Percentiles rank a stretch among this genome's conserved stretches.
These are phyloP conservation scores for Lobophora halterata DNA, from an alignment of 2,888 invertebrate species.

Conservation along the genomic window DNA sequence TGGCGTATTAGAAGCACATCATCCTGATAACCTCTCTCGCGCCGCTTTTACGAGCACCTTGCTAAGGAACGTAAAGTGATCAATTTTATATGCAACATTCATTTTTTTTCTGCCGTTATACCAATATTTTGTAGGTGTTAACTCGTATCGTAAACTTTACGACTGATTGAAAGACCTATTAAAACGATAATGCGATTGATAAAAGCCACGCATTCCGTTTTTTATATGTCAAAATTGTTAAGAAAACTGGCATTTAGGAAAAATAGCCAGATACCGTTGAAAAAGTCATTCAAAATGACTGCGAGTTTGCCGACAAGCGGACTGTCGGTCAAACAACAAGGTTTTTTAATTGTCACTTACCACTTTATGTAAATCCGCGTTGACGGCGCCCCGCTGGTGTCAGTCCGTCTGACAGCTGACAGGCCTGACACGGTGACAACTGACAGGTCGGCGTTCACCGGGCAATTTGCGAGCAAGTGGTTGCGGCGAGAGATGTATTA, in stretches of 20 bases:
- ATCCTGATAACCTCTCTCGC: conserved; percentile 58
- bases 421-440: conserved; percentile 60
- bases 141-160: conserved; percentile 3
- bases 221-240: conserved; percentile 2
- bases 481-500: conserved; percentile 51
- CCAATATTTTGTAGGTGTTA: conserved; percentile 1
- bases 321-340: conserved; percentile 40
- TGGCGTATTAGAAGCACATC: conserved; percentile 71
- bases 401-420: conserved; percentile 50
- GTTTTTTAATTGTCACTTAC: conserved; percentile 65
- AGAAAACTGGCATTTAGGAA: conserved; percentile 3
- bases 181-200: conserved; percentile 1
- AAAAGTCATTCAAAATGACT: conserved; percentile 18
- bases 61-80: conserved; percentile 38
- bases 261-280: neutral
- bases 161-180: conserved; percentile 5
- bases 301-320: conserved; percentile 11
- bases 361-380: conserved; percentile 71
- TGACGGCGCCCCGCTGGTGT: conserved; percentile 55
- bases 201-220: neutral
- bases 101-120: conserved; percentile 35
- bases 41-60: conserved; percentile 40
- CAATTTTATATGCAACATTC: conserved; percentile 44
- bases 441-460: conserved; percentile 63
- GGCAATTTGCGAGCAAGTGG: conserved; percentile 62